Evolutionary conservation across 2,888 invertebrate species (phyloP).

Genomic region (Zootermopsis nevadensis): DNA sequence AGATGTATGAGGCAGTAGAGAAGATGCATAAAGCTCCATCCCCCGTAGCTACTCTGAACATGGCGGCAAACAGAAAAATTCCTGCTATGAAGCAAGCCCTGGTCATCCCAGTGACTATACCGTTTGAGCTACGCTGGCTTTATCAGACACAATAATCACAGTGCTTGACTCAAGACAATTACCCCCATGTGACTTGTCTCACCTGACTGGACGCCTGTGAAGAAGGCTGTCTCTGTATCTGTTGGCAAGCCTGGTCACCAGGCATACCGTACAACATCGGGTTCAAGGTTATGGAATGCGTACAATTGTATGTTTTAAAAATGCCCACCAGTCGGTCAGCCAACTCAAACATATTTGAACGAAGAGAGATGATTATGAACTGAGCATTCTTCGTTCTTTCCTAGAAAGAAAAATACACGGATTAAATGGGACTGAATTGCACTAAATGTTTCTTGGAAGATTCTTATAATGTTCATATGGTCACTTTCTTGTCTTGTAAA

Average conservation of each 20-base stretch:
- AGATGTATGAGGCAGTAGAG: too few species aligned
- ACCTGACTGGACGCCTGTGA: neutral
- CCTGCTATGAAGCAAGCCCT: too few species aligned
- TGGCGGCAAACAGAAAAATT: too few species aligned
- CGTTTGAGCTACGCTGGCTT: too few species aligned
- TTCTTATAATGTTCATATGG: too few species aligned
- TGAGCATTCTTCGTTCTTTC: slow-evolving; percentile 97
- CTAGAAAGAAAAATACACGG: slow-evolving; percentile 63
- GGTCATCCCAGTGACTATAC: too few species aligned
- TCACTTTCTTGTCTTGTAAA: too few species aligned
- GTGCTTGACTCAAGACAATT: too few species aligned
- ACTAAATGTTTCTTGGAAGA: neutral
- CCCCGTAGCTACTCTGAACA: too few species aligned
- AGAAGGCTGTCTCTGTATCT: neutral
- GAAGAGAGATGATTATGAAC: slow-evolving; percentile 96
- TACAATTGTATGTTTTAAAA: slow-evolving; percentile 92
- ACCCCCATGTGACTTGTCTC: neutral
- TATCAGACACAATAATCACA: too few species aligned
- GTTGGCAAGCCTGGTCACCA: neutral
- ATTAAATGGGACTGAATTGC: neutral
- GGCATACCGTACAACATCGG: slow-evolving; percentile 57
- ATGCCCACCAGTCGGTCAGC: slow-evolving; percentile 94
- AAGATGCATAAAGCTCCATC: too few species aligned
- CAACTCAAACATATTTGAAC: slow-evolving; percentile 98
- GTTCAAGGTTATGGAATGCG: slow-evolving; percentile 79